Evolutionary conservation across 1,140 invertebrate species (phyloP), one percentile per base, ranked within the genome.

Genomic region (Spodoptera frugiperda): DNA sequence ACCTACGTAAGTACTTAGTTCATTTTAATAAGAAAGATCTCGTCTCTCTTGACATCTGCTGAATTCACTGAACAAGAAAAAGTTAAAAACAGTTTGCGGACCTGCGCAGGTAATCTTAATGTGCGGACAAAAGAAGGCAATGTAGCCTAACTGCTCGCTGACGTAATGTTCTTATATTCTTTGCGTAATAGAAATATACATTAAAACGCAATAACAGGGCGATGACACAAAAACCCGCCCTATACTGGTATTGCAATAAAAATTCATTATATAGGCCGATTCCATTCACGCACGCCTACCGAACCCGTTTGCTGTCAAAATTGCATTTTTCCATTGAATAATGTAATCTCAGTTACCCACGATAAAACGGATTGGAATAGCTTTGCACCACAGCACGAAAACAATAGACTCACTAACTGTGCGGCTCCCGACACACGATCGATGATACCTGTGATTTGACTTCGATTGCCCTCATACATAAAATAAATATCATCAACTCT

Each of bases 31-130:
- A 68, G 65, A 53, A 68, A 49, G 46, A 53, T 6, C 48, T 68
- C 65, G 48, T 30, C 48, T 53, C 48, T 46, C 46, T 68, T 68
- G 65, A 68, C 65, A 68, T 68, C 65, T 68, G 65, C 65, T 68
- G 65, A 68, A 68, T 68, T 68, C 65, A 68, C 65, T 68, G 65
- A 68, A 68, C 48, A 68, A 68, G 65, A 68, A 68, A 68, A 68
- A 68, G 65, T 68, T 68, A 68, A 68, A 68, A 68, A 68, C 65
- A 33, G 21, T 68, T 53, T 68, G 65, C 48, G 19, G 53, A 49
- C 48, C 65, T 49, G 65, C 61, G 44, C 48, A 51, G 65, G 65
- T 68, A 68, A 68, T 68, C 65, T 68, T 68, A 68, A 68, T 65
- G 61, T 65, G 25, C 21, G 51, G 65, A 68, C 46, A 30, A 51